These are phyloP conservation scores for Corbicula japonica DNA, from an alignment of 2,888 invertebrate species.

Conservation along the genomic window DNA sequence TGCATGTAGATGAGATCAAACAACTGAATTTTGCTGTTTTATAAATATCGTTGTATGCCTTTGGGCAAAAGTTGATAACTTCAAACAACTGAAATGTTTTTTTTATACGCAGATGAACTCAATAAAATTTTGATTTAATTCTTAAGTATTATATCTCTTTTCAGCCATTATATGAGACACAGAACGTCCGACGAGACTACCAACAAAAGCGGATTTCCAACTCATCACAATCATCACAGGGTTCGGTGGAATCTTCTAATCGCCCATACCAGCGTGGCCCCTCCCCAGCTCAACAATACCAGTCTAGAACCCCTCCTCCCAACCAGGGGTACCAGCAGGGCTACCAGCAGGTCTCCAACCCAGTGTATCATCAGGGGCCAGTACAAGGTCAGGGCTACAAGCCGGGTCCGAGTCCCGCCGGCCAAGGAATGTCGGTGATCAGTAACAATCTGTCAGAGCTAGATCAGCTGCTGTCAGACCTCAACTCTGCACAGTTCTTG, in stretches of 20 bases:
- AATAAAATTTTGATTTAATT: no score
- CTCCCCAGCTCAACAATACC: not conserved
- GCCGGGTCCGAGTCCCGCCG: slow-evolving; percentile 37
- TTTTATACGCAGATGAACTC: no score
- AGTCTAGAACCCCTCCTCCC: slow-evolving; percentile 30
- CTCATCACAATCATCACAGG: slow-evolving; percentile 55
- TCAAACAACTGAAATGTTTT: no score
- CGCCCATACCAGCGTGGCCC: slow-evolving; percentile 12
- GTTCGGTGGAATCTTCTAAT: slow-evolving; percentile 23
- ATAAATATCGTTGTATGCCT: no score
- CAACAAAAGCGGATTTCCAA: slow-evolving; percentile 36
- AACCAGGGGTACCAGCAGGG: slow-evolving; percentile 46
- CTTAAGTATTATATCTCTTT: slow-evolving; percentile 45
- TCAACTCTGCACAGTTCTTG: slow-evolving; percentile 90
- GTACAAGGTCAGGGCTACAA: no score
- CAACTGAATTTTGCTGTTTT: no score
- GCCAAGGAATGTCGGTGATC: slow-evolving; percentile 79
- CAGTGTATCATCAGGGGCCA: slow-evolving; percentile 16
- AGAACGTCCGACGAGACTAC: slow-evolving; percentile 61
- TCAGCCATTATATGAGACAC: slow-evolving; percentile 79
- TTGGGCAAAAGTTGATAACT: no score
- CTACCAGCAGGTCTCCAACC: slow-evolving; percentile 10
- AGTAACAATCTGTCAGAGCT: slow-evolving; percentile 94
- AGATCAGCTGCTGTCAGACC: slow-evolving; percentile 95
- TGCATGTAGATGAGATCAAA: no score